Conservation (phyloP, 2,797 vertebrate genomes). For the Muscicapa comitata region DNA sequence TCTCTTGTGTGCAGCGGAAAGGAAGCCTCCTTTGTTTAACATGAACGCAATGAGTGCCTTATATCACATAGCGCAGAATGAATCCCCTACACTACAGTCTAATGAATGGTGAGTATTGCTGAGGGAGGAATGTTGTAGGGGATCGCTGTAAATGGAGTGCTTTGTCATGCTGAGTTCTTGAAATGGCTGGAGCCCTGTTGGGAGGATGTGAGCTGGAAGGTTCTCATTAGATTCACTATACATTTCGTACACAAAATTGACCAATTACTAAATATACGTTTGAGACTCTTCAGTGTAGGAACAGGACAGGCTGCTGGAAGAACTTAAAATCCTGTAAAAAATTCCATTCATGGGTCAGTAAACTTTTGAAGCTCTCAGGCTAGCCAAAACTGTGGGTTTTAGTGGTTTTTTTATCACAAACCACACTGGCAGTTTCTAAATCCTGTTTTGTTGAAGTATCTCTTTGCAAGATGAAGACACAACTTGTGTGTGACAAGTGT, state of each 20-base stretch:
- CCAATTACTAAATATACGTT: background rate
- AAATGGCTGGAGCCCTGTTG: slow-evolving; percentile 46
- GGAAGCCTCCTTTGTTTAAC: slow-evolving; percentile 99
- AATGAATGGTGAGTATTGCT: slow-evolving; percentile 93
- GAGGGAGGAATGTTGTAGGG: slow-evolving; percentile 29
- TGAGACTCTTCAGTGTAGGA: background rate
- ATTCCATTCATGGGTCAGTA: background rate
- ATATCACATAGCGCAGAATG: slow-evolving; percentile 99
- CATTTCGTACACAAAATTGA: background rate
- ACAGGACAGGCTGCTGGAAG: background rate
- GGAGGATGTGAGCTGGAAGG: slow-evolving; percentile 35
- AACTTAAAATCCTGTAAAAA: background rate
- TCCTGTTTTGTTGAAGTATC: background rate
- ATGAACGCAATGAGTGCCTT: slow-evolving; percentile 99
- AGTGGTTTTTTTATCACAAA: background rate
- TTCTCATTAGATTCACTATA: slow-evolving; percentile 2
- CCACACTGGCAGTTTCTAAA: background rate
- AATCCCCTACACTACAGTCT: slow-evolving; percentile 94
- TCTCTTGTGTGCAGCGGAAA: slow-evolving; percentile 86
- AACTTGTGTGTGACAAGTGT: background rate
- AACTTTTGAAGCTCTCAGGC: background rate
- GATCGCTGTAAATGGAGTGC: slow-evolving; percentile 54
- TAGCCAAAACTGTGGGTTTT: background rate
- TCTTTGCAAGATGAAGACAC: background rate
- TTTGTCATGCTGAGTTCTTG: slow-evolving; percentile 33